phyloP scores from a whole-genome alignment of 1,140 invertebrate genomes.

The Phocides pigmalion region DNA sequence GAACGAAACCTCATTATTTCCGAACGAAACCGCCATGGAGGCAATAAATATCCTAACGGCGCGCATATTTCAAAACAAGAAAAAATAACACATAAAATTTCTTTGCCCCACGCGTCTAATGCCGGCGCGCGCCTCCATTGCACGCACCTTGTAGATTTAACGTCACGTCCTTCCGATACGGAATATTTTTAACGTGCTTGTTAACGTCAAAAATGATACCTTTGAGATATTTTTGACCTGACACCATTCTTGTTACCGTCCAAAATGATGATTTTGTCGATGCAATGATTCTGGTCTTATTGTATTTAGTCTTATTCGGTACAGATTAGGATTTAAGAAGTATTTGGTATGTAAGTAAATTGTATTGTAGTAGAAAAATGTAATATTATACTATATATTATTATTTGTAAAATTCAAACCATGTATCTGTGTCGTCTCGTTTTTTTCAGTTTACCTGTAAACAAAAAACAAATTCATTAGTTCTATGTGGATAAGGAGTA shows the following conservation, averaged over 20 bases:
- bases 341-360: no score
- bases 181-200: not conserved
- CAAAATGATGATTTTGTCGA: no score
- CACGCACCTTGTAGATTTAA: conserved; percentile 23
- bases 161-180: conserved; percentile 5
- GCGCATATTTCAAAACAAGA: conserved; percentile 83
- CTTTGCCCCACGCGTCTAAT: conserved; percentile 74
- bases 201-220: no score
- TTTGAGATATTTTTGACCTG: no score
- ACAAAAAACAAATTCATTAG: not conserved
- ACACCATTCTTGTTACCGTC: no score
- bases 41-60: conserved; percentile 80
- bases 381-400: no score
- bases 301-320: no score
- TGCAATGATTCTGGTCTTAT: no score
- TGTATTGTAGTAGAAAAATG: no score
- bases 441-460: conserved; percentile 17
- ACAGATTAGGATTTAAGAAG: no score
- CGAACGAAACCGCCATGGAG: conserved; percentile 81
- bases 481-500: not conserved
- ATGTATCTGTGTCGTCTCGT: not conserved
- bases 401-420: conserved; percentile 7
- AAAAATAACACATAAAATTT: conserved; percentile 82
- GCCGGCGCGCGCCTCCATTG: conserved; percentile 59
- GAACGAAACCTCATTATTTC: conserved; percentile 81